Evolutionary conservation across 2,888 invertebrate species (phyloP), one percentile per base, ranked within the genome.

Genomic region (Volucella inflata): DNA sequence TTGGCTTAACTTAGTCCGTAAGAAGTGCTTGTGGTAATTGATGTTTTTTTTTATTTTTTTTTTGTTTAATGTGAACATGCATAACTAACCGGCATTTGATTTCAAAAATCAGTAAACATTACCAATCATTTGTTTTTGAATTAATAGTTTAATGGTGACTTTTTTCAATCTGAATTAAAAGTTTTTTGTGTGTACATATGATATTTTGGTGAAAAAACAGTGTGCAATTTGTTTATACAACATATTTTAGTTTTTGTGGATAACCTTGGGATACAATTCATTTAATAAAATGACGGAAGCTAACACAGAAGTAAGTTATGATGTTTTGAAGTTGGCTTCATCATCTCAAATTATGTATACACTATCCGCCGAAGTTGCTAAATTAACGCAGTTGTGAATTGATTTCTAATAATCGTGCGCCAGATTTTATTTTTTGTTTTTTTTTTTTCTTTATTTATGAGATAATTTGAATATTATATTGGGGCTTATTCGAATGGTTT

Each of bases 251-350:
- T 38, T 38, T 51, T 36, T 14, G n/a, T 30, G 36, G 12, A 36
- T 40, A 11, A 46, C 59, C n/a, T 70, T 62, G 70, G 67, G 62
- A 60, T 62, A 40, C 36, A 48, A 40, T 67, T 67, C 6, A 6
- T 71, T 53, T 14, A 2, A 8, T 8, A 50, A 60, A 48, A 83
- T 83, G 82, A 38, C 62, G 14, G 78, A 72, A 12, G 82, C 62
- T 10, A 67, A 72, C 11, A 53, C 14, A 3, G 44, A 82, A 71
- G 77, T 77, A 16, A 67, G 71, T 55, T 51, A 4, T 12, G 2
- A 4, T 44, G 8, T 16, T 38, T 42, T 48, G 12, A 21, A 11
- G 21, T 30, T 30, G 30, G 30, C 6, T 30, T 30, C 30, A 6
- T 30, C 30, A 6, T 30, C 30, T 30, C 4, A 2, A 30, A 6